Percentiles rank a stretch among this genome's conserved stretches.
phyloP scores from a whole-genome alignment of 2,797 vertebrate genomes.

The Gila robusta region DNA sequence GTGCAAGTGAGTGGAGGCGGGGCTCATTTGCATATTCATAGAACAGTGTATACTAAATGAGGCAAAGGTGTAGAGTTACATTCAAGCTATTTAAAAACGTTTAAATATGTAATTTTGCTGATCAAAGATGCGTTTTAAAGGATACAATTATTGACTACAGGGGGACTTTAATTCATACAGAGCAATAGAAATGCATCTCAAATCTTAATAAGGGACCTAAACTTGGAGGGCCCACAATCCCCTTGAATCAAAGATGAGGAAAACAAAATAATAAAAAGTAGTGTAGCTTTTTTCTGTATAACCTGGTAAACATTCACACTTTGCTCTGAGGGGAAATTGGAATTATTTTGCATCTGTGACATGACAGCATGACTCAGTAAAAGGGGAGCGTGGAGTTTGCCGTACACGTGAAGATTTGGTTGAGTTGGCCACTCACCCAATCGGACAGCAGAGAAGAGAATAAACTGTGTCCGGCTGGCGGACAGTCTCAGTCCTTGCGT shows the following conservation, averaged over 20 bases:
- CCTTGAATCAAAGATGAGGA: neutral
- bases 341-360: constrained; percentile 49
- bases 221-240: too few species aligned
- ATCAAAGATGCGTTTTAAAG: too few species aligned
- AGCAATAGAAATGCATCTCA: too few species aligned
- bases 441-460: constrained; percentile 37
- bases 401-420: constrained; percentile 30
- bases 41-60: too few species aligned
- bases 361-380: constrained; percentile 26
- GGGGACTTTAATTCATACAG: too few species aligned
- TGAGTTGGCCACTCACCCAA: constrained; percentile 2
- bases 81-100: too few species aligned
- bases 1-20: too few species aligned
- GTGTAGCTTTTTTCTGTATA: neutral
- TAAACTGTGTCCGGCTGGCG: constrained; percentile 15
- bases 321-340: constrained; percentile 25
- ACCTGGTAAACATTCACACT: neutral
- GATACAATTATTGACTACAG: too few species aligned
- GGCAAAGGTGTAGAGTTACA: too few species aligned
- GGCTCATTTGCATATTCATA: too few species aligned
- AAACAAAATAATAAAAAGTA: neutral
- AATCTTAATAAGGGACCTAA: neutral
- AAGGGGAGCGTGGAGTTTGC: constrained; percentile 13
- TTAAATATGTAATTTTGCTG: too few species aligned
- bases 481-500: constrained; percentile 8